Conservation (phyloP, 2,888 invertebrate genomes). For the Trachelus stipa region DNA sequence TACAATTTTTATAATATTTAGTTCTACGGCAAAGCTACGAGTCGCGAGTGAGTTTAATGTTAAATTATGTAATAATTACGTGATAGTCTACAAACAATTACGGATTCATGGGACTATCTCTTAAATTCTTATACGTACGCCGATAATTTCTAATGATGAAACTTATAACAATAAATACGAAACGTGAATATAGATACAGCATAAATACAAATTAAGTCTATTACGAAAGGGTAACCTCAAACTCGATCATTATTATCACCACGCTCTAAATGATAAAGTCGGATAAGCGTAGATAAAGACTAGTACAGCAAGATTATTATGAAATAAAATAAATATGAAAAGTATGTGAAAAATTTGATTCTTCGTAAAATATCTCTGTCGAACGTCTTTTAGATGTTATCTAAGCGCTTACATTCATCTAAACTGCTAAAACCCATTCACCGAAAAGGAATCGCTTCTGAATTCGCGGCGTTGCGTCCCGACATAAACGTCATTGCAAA, state of each 20-base stretch:
- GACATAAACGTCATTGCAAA: slow-evolving; percentile 35
- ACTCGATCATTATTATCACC: neutral
- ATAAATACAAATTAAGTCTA: too few relatives aligned
- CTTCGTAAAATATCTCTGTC: neutral
- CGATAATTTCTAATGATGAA: too few relatives aligned
- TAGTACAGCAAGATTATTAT: neutral
- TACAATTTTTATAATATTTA: neutral
- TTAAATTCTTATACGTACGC: too few relatives aligned
- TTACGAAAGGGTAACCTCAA: neutral
- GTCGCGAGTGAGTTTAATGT: neutral
- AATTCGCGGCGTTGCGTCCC: neutral
- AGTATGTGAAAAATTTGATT: neutral
- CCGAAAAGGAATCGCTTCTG: neutral
- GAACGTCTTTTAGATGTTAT: neutral
- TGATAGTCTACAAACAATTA: neutral
- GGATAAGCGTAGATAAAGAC: too few relatives aligned
- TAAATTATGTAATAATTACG: neutral
- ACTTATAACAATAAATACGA: too few relatives aligned
- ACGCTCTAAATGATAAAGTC: too few relatives aligned
- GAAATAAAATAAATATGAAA: neutral
- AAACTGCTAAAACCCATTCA: neutral
- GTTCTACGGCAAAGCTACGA: neutral
- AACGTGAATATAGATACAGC: too few relatives aligned
- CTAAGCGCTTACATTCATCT: neutral
- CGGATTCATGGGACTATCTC: too few relatives aligned